Base-by-base conservation (phyloP, 2,888 invertebrate genomes). In the Helleia helle region DNA sequence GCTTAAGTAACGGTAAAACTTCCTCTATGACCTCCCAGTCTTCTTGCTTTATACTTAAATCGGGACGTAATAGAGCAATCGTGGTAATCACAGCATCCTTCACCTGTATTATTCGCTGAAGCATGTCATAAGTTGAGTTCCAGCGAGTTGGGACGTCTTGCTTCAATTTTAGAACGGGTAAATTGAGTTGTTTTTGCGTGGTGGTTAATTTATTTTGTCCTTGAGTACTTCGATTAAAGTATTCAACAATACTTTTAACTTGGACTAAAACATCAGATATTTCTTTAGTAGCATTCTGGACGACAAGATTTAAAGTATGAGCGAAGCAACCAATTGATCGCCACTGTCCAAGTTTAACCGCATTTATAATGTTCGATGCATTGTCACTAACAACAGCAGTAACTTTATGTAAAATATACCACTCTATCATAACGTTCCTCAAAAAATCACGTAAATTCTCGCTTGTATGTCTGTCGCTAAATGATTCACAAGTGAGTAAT, bases 41-140 rank as follows among this genome's bases (percentile, higher is more conserved):
- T 3, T 7, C 3, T 4, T 4, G 15, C 1, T 5, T 4, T 2
- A 38, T 12, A 5, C 22, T 8, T n/a, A 29, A 28, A 11, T 29
- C 28, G 28, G n/a, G 14, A 17, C 4, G 24, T 13, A 46, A 30
- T 24, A 54, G 25, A 14, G 53, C 53, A 1, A 56, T 6, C 0
- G 56, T 54, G 3, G 49, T 40, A 1, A 51, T 51, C 5, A 54
- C 28, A 1, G 50, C 45, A 11, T 54, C 47, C 9, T 38, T 7
- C 49, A 9, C n/a, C n/a, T n/a, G n/a, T n/a, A n/a, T n/a, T 2
- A 53, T 4, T 4, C 53, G 17, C 1, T 18, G 13, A 0, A 53
- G 15, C 52, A 53, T 51, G 6, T 55, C 54, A 18, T 43, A 56
- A 0, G 50, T 50, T 2, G 53, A 58, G 25, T 55, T 54, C 56